Conservation (phyloP, 1,140 invertebrate genomes). For the Dryas iulia region DNA sequence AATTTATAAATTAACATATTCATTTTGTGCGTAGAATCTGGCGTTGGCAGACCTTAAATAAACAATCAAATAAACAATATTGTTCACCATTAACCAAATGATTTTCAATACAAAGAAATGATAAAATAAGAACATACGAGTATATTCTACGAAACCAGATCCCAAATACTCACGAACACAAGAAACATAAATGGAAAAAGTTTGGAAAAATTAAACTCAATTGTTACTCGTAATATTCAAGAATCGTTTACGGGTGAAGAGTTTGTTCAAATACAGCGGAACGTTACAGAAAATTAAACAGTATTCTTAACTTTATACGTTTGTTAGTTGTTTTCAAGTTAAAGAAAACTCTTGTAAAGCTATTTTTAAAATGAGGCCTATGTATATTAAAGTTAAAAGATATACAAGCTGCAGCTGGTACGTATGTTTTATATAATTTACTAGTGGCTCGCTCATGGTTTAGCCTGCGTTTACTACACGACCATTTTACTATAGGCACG, state of each 20-base stretch:
- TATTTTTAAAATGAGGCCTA: neutral
- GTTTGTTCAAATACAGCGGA: constrained; percentile 1
- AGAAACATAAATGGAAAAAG: neutral
- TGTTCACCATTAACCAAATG: no score
- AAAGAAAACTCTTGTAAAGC: neutral
- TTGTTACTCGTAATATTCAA: neutral
- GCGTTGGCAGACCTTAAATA: no score
- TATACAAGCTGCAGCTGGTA: no score
- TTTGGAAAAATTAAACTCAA: neutral
- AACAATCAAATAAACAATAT: no score
- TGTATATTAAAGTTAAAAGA: neutral
- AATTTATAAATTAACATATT: no score
- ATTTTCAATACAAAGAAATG: neutral
- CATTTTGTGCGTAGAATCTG: no score
- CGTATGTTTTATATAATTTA: no score
- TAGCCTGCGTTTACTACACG: no score
- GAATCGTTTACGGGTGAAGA: neutral
- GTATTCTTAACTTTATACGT: constrained; percentile 4
- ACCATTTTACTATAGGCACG: no score
- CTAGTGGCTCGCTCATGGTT: no score
- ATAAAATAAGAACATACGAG: neutral
- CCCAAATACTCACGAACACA: neutral
- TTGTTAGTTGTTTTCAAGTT: constrained; percentile 7
- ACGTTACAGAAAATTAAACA: constrained; percentile 5
- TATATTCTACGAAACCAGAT: neutral